phyloP scores from a whole-genome alignment of 2,113 vertebrate genomes.

The Anguilla rostrata region DNA sequence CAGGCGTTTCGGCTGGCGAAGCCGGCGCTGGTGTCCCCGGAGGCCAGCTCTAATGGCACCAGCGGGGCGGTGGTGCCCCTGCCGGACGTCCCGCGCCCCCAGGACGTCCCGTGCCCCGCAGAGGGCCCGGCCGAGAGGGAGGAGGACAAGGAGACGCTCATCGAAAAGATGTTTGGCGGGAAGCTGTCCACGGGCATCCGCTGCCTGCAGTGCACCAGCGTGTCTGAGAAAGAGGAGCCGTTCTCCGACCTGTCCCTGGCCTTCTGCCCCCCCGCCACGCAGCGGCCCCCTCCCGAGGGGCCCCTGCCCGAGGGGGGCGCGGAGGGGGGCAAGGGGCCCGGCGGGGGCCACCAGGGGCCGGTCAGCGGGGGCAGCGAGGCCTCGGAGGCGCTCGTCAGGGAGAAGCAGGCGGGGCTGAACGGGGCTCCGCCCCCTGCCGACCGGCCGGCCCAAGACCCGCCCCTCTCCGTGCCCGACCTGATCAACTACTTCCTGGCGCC shows the following conservation, averaged over 20 bases:
- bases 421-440: slow-evolving; percentile 47
- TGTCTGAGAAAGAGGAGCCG: slow-evolving; percentile 92
- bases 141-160: slow-evolving; percentile 73
- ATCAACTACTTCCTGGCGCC: slow-evolving; percentile 95
- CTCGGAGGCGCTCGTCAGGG: slow-evolving; percentile 35
- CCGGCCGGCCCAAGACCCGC: slow-evolving; percentile 58
- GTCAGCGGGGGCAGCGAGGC: slow-evolving; percentile 70
- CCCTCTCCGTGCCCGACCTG: slow-evolving; percentile 87
- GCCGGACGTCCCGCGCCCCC: slow-evolving; percentile 40
- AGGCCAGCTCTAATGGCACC: slow-evolving; percentile 46
- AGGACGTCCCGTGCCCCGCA: slow-evolving; percentile 41
- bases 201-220: slow-evolving; percentile 87
- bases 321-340: slow-evolving; percentile 48
- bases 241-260: slow-evolving; percentile 95
- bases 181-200: slow-evolving; percentile 86
- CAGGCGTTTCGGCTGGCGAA: slow-evolving; percentile 65
- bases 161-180: slow-evolving; percentile 92
- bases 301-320: slow-evolving; percentile 33
- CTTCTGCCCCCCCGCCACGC: slow-evolving; percentile 79
- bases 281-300: background rate
- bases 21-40: slow-evolving; percentile 38
- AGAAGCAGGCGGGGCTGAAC: background rate
- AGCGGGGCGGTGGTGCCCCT: slow-evolving; percentile 28
- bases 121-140: slow-evolving; percentile 44
- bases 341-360: slow-evolving; percentile 60